Conservation (phyloP, 2,888 invertebrate genomes). For the Euspilapteryx auroguttella region DNA sequence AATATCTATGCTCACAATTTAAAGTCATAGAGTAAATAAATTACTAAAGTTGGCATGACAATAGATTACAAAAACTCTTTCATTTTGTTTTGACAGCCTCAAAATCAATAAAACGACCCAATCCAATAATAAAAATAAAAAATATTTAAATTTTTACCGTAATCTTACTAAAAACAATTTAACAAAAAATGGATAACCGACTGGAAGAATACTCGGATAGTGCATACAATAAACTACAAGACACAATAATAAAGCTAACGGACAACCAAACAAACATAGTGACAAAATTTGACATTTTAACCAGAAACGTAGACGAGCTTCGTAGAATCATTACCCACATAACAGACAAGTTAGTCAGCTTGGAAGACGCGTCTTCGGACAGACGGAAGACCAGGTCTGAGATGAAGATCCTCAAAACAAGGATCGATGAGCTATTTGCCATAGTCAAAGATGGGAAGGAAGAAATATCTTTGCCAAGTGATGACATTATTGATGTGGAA, state of each 20-base stretch:
- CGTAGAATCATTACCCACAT: constrained; percentile 18
- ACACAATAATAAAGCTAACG: constrained; percentile 24
- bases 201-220: no score
- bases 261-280: constrained; percentile 22
- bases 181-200: no score
- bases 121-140: no score
- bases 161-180: no score
- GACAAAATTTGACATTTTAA: constrained; percentile 26
- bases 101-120: no score
- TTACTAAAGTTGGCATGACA: no score
- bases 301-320: constrained; percentile 28
- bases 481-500: constrained; percentile 28
- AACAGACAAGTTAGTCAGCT: constrained; percentile 21
- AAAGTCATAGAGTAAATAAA: no score
- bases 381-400: constrained; percentile 23
- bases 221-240: constrained; percentile 13
- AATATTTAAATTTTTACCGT: no score
- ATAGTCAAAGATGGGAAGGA: constrained; percentile 42
- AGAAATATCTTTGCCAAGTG: constrained; percentile 21
- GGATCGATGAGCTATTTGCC: constrained; percentile 33
- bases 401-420: constrained; percentile 22
- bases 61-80: no score
- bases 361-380: constrained; percentile 26
- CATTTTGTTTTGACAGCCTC: no score
- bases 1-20: no score